Evolutionary conservation across 2,888 invertebrate species (phyloP).

Genomic region (Sphaerophoria taeniata): DNA sequence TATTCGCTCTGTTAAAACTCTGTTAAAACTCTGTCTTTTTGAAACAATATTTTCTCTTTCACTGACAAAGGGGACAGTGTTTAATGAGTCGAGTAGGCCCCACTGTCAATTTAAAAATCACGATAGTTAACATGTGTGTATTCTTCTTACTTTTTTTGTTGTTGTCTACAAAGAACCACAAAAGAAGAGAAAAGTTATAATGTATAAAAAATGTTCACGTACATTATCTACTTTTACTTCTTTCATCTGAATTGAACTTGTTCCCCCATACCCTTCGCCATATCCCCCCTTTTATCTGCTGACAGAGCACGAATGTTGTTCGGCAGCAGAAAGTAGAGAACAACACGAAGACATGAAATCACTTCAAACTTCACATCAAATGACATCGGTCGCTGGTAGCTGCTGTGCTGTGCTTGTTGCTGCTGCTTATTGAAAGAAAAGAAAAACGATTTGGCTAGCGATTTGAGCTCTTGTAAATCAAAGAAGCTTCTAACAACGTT

Average conservation of each 20-base stretch:
- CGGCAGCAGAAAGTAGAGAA: slow-evolving; percentile 1
- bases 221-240: slow-evolving; percentile 35
- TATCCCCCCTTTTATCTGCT: not conserved
- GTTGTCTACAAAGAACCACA: slow-evolving; percentile 5
- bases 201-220: slow-evolving; percentile 1
- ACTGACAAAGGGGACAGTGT: not conserved
- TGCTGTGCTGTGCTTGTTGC: slow-evolving; percentile 4
- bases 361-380: slow-evolving; percentile 55
- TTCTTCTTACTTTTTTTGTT: not conserved
- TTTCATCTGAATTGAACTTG: slow-evolving; percentile 10
- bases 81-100: not conserved
- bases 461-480: slow-evolving; percentile 37
- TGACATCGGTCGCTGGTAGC: slow-evolving; percentile 44
- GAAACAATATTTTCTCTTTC: no score
- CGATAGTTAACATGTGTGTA: not conserved
- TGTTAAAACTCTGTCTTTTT: no score
- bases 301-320: slow-evolving; percentile 32
- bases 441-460: slow-evolving; percentile 1
- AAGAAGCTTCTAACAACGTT: slow-evolving; percentile 51
- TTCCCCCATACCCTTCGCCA: not conserved
- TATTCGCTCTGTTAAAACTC: no score
- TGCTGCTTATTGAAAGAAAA: not conserved
- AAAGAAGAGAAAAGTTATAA: slow-evolving; percentile 20
- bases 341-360: slow-evolving; percentile 47
- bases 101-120: slow-evolving; percentile 8